Evolutionary conservation across 2,888 invertebrate species (phyloP).

Genomic region (Lasius fuliginosus): DNA sequence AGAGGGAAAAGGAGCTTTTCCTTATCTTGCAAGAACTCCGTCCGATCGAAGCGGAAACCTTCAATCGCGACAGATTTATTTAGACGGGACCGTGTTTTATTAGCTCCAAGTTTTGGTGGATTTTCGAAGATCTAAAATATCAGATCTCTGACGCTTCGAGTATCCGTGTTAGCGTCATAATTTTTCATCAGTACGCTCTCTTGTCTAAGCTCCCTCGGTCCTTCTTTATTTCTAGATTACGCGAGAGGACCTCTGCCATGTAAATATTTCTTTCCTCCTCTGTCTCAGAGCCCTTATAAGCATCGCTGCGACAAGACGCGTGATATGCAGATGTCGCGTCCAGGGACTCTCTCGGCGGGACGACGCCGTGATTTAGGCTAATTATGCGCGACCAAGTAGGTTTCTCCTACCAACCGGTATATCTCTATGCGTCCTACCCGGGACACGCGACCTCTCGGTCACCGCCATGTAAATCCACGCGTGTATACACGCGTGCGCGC

Average conservation of each 20-base stretch:
- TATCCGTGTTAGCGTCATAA: not conserved
- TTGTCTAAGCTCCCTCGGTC: constrained; percentile 26
- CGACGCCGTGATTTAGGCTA: constrained; percentile 80
- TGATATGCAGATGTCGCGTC: constrained; percentile 79
- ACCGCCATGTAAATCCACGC: constrained; percentile 4
- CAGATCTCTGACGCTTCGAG: not conserved
- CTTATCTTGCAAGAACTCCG: not conserved
- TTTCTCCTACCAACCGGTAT: constrained; percentile 65
- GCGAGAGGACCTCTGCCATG: not conserved
- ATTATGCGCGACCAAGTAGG: constrained; percentile 77
- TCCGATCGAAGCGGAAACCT: not conserved
- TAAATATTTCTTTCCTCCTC: not conserved
- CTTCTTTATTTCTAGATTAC: not conserved
- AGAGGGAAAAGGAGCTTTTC: constrained; percentile 9
- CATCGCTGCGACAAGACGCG: constrained; percentile 77
- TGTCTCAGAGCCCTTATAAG: constrained; percentile 36
- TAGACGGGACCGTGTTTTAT: not conserved
- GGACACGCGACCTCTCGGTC: constrained; percentile 27
- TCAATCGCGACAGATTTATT: constrained; percentile 2
- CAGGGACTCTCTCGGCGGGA: constrained; percentile 70
- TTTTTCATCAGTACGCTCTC: constrained; percentile 66
- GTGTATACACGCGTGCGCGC: not conserved
- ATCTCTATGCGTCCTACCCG: constrained; percentile 67
- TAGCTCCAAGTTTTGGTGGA: constrained; percentile 11
- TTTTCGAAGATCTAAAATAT: not conserved